Percentiles rank a stretch among this genome's conserved stretches.
These are phyloP conservation scores for Cranoglanis bouderius DNA, from an alignment of 2,113 vertebrate genomes.

Conservation along the genomic window DNA sequence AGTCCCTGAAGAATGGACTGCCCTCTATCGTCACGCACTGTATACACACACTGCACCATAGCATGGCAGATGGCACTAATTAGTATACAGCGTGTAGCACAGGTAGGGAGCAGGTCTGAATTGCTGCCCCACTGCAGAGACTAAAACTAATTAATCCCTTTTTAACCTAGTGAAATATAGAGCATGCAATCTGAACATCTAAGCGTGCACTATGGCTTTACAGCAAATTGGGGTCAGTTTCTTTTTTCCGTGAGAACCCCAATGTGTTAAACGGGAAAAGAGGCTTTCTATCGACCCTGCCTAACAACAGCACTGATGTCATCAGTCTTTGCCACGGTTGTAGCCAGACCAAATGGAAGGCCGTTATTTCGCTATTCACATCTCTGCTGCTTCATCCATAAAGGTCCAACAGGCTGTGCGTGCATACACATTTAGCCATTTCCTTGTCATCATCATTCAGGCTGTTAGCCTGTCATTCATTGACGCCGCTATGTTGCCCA, in stretches of 20 bases:
- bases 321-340: background rate
- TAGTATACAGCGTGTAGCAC: conserved; percentile 40
- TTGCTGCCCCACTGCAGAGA: conserved; percentile 27
- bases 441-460: conserved; percentile 11
- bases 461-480: conserved; percentile 24
- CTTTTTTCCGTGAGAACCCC: background rate
- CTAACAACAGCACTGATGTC: background rate
- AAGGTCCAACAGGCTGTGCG: conserved; percentile 5
- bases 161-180: conserved; percentile 39
- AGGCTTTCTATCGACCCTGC: background rate
- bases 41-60: conserved; percentile 8
- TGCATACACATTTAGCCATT: background rate
- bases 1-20: background rate
- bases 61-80: conserved; percentile 54
- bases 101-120: conserved; percentile 41
- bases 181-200: conserved; percentile 15
- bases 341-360: background rate
- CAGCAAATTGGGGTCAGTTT: background rate
- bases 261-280: background rate
- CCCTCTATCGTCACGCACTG: conserved; percentile 14
- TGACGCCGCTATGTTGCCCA: conserved; percentile 36
- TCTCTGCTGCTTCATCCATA: background rate
- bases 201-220: background rate
- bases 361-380: background rate
- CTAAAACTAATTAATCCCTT: conserved; percentile 51